Evolutionary conservation across 2,888 invertebrate species (phyloP), one percentile per base, ranked within the genome.

Genomic region (Tanypteryx hageni): DNA sequence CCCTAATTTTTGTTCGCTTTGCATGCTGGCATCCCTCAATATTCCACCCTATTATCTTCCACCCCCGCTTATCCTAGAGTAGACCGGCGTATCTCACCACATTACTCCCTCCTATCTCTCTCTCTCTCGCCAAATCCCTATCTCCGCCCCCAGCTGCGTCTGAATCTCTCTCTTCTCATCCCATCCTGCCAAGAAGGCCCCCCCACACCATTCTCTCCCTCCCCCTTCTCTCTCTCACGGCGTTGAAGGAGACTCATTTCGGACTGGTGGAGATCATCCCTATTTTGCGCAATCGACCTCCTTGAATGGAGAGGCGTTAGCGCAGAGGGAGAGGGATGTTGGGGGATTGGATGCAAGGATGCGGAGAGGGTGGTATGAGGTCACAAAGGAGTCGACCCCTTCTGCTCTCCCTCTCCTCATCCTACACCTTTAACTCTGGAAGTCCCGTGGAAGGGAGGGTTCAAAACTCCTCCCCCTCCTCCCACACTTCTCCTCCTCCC

Each of bases 241-340:
- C 68, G 7, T 13, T 0, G 76, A 13, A 76, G 76, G 22, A 76
- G 76, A 76, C 76, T 76, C 76, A 76, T 76, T 76, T 76, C 22
- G 27, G 76, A 76, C 64, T n/a, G 64, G 64, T 22, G 76, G 76
- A 44, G 76, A 76, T 76, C 76, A 76, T 76, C 76, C 76, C 22
- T n/a, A 89, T 89, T 44, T 89, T 64, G 64, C 89, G 89, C 89
- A 89, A 89, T 64, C 89, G 89, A 89, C 89, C 89, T 89, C 89
- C 64, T 89, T 89, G 89, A 89, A 89, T 89, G 89, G 89, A 89
- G 64, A 64, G 85, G 14, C 31, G 44, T n/a, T 31, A 44, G 89
- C 31, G 31, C 7, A 9, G 31, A 31, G 89, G 16, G 27, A 44
- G 64, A 16, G 89, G 31, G 31, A 18, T 11, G 31, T 58, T 18